Percentiles rank a stretch among this genome's conserved stretches.
Evolutionary conservation across 2,888 invertebrate species (phyloP).

Genomic region (Kuschelorhynchus macadamiae): DNA sequence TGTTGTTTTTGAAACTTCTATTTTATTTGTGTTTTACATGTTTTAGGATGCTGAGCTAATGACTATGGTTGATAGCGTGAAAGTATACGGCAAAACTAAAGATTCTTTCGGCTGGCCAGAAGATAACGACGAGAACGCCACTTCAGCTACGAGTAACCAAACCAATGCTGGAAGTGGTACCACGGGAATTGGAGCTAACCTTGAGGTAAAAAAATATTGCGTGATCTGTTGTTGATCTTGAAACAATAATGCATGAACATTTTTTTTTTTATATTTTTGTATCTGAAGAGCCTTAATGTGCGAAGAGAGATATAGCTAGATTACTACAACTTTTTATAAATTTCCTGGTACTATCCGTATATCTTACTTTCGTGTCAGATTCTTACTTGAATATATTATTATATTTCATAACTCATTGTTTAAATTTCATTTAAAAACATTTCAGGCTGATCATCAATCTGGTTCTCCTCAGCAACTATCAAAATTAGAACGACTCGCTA

Average conservation of each 20-base stretch:
- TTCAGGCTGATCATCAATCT: constrained; percentile 63
- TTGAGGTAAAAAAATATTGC: constrained; percentile 39
- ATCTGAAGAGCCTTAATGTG: no score
- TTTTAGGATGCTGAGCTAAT: constrained; percentile 86
- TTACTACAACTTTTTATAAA: no score
- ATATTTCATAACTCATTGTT: no score
- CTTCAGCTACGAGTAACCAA: constrained; percentile 56
- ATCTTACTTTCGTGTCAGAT: no score
- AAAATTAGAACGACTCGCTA: constrained; percentile 69
- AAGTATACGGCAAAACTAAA: constrained; percentile 93
- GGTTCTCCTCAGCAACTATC: constrained; percentile 70
- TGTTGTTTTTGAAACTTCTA: no score
- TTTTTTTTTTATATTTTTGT: no score
- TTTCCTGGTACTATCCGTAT: no score
- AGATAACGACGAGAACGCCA: constrained; percentile 83
- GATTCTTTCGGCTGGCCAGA: constrained; percentile 98
- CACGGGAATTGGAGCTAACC: constrained; percentile 6
- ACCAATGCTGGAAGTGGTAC: constrained; percentile 7
- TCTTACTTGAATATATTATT: no score
- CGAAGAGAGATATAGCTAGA: no score
- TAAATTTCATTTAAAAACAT: no score
- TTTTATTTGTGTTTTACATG: not conserved
- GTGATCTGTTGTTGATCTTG: no score
- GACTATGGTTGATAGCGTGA: constrained; percentile 94
- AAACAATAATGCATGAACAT: no score